Conservation (phyloP, 2,797 vertebrate genomes). For the Simalia tracyae region DNA sequence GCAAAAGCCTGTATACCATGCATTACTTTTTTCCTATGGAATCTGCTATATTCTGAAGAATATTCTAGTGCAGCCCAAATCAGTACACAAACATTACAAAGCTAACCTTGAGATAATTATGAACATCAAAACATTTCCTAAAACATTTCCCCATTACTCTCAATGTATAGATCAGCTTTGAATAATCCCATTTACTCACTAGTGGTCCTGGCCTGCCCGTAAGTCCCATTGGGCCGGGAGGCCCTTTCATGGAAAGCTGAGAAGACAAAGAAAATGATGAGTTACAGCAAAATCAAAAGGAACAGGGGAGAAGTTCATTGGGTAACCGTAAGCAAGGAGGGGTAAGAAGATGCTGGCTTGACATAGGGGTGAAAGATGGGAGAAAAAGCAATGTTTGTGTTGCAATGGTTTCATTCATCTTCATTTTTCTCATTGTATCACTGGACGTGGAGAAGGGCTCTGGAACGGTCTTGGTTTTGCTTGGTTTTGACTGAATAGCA, state of each 20-base stretch:
- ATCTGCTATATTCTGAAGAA: neutral
- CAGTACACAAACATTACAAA: neutral
- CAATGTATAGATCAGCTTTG: neutral
- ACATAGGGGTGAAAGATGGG: neutral
- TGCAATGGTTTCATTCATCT: neutral
- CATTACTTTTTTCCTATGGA: neutral
- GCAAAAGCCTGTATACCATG: neutral
- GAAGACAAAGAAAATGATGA: conserved; percentile 16
- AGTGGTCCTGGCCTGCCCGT: conserved; percentile 83
- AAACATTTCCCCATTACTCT: neutral
- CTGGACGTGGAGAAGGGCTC: neutral
- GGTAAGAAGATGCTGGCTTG: neutral
- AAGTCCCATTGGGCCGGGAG: conserved; percentile 84
- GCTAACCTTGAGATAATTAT: neutral
- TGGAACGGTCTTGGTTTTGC: neutral
- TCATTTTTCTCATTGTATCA: neutral
- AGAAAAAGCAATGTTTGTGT: neutral
- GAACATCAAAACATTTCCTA: neutral
- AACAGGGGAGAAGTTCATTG: neutral
- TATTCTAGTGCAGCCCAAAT: neutral
- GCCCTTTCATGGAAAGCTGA: conserved; percentile 88
- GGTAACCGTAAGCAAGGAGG: neutral
- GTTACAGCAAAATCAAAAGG: neutral
- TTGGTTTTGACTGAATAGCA: neutral
- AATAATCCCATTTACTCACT: conserved; percentile 73